These are phyloP conservation scores for Falco cherrug DNA, from an alignment of 2,797 vertebrate species.

Conservation along the genomic window DNA sequence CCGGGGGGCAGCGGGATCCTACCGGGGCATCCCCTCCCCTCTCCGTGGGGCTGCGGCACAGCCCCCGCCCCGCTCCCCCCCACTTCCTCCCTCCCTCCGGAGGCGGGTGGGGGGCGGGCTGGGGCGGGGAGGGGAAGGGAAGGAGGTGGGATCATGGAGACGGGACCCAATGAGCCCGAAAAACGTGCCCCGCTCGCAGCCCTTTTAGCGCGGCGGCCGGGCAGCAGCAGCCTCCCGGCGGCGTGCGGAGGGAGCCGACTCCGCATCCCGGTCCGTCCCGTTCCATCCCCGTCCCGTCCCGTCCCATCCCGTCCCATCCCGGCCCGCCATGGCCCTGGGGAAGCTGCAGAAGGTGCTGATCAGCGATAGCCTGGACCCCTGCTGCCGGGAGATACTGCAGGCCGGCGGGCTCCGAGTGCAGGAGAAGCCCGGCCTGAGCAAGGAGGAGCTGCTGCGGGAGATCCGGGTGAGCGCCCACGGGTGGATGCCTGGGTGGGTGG, in stretches of 20 bases:
- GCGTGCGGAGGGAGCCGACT: background rate
- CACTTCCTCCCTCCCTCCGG: background rate
- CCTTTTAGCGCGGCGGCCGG: constrained; percentile 25
- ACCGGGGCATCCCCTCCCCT: background rate
- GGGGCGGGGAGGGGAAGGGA: constrained; percentile 13
- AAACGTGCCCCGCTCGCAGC: background rate
- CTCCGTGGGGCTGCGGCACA: background rate
- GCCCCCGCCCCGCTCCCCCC: background rate
- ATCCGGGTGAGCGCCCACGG: constrained; percentile 81
- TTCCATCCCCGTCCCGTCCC: background rate
- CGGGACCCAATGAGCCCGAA: constrained; percentile 66
- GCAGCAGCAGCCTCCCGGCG: background rate
- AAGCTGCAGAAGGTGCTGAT: constrained; percentile 85
- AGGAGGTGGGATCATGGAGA: constrained; percentile 60
- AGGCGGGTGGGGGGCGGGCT: background rate
- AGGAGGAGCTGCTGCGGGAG: constrained; percentile 87
- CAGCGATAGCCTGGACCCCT: constrained; percentile 91
- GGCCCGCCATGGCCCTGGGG: constrained; percentile 81
- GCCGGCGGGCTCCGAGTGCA: constrained; percentile 88
- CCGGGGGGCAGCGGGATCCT: background rate
- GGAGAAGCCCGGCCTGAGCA: constrained; percentile 85
- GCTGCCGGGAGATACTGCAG: constrained; percentile 86
- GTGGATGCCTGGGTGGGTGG: background rate
- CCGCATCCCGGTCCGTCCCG: background rate
- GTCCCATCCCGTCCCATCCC: background rate